These are phyloP conservation scores for Lithobates sylvaticus DNA, from an alignment of 2,797 vertebrate species.

Conservation along the genomic window DNA sequence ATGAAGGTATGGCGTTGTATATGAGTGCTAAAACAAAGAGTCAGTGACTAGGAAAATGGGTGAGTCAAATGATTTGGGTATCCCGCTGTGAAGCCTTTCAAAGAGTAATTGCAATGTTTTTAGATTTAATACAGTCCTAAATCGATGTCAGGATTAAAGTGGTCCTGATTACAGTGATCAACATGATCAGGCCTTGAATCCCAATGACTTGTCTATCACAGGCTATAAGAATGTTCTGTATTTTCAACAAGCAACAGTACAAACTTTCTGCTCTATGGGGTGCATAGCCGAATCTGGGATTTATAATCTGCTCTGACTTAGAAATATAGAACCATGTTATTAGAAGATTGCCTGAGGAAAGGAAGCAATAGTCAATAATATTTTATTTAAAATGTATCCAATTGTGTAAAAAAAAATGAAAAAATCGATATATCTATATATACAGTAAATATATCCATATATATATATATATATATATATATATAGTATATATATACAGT, in stretches of 20 bases:
- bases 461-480: not conserved
- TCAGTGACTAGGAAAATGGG: constrained; percentile 63
- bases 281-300: constrained; percentile 23
- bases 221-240: constrained; percentile 59
- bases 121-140: constrained; percentile 63
- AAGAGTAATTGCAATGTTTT: constrained; percentile 63
- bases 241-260: constrained; percentile 41
- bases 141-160: constrained; percentile 64
- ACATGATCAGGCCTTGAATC: constrained; percentile 61
- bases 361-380: not conserved
- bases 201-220: constrained; percentile 63
- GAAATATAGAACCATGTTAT: constrained; percentile 18
- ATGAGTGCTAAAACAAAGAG: constrained; percentile 61
- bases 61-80: constrained; percentile 61
- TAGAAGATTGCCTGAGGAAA: not conserved
- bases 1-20: constrained; percentile 37
- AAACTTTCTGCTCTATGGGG: constrained; percentile 56
- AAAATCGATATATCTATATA: too few species aligned
- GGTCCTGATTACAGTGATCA: constrained; percentile 64
- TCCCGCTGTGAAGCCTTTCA: constrained; percentile 62
- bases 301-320: constrained; percentile 14
- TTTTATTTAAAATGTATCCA: not conserved
- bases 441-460: not conserved
- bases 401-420: too few species aligned
- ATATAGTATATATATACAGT: not conserved